Conservation (phyloP, 2,888 invertebrate species). For the Gibbula magus region DNA sequence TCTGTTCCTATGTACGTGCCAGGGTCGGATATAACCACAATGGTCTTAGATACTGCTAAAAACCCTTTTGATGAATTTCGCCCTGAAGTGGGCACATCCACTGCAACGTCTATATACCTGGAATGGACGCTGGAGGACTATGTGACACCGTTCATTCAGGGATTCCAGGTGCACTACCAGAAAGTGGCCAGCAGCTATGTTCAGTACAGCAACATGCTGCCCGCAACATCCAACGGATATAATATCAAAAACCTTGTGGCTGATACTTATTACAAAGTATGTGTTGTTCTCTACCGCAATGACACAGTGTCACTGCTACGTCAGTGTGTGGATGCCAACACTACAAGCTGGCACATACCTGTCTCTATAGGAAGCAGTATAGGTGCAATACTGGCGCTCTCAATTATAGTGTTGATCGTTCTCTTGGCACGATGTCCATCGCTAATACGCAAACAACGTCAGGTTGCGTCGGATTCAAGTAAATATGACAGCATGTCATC, state of each 20-base stretch:
- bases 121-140: slow-evolving; percentile 51
- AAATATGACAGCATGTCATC: slow-evolving; percentile 69
- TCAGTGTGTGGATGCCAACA: slow-evolving; percentile 65
- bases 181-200: slow-evolving; percentile 63
- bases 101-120: slow-evolving; percentile 61
- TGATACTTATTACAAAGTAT: slow-evolving; percentile 69
- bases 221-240: slow-evolving; percentile 47
- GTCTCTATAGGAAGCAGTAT: slow-evolving; percentile 70
- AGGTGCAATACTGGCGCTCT: slow-evolving; percentile 66
- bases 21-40: background rate
- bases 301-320: slow-evolving; percentile 49
- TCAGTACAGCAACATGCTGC: slow-evolving; percentile 60
- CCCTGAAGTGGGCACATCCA: slow-evolving; percentile 56
- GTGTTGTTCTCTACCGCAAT: slow-evolving; percentile 63
- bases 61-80: slow-evolving; percentile 11
- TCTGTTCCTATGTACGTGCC: slow-evolving; percentile 9
- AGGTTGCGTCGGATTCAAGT: slow-evolving; percentile 46
- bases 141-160: slow-evolving; percentile 43
- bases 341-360: slow-evolving; percentile 68
- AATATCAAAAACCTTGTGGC: slow-evolving; percentile 64
- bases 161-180: slow-evolving; percentile 63
- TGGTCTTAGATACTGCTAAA: slow-evolving; percentile 6
- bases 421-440: slow-evolving; percentile 63
- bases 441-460: slow-evolving; percentile 38
- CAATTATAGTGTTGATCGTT: slow-evolving; percentile 68